These are phyloP conservation scores for Apodemus sylvaticus DNA, from an alignment of 2,113 vertebrate genomes.

Conservation along the genomic window DNA sequence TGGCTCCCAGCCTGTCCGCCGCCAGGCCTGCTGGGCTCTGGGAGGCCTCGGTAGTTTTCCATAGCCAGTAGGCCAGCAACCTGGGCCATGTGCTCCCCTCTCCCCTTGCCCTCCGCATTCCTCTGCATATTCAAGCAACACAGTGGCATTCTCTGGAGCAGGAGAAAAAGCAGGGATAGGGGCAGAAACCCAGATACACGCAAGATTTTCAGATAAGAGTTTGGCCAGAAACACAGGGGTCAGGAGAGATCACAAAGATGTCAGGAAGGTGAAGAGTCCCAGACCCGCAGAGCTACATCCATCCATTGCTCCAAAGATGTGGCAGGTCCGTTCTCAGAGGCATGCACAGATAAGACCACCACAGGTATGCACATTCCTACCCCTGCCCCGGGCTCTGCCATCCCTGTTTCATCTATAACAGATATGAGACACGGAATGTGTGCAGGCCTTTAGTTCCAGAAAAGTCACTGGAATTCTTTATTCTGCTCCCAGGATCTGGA, in stretches of 20 bases:
- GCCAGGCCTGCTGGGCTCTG: neutral
- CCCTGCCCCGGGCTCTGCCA: neutral
- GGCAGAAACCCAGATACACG: neutral
- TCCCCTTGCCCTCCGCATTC: conserved; percentile 64
- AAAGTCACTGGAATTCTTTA: conserved; percentile 36
- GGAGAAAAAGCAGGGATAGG: neutral
- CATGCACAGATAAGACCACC: neutral
- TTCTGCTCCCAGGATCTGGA: neutral
- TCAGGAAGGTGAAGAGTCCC: neutral
- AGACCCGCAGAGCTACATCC: neutral
- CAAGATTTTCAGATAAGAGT: conserved; percentile 6
- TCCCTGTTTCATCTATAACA: neutral
- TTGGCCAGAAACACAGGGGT: neutral
- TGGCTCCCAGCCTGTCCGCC: neutral
- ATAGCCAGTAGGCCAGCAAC: conserved; percentile 41
- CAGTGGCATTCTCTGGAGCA: neutral
- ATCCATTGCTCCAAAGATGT: neutral
- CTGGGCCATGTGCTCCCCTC: conserved; percentile 44
- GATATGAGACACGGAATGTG: neutral
- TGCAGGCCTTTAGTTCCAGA: conserved; percentile 20
- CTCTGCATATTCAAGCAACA: conserved; percentile 71
- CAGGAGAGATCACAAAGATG: neutral
- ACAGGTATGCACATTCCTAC: neutral
- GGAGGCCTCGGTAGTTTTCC: conserved; percentile 77
- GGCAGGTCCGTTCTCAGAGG: neutral